Evolutionary conservation across 2,797 vertebrate species (phyloP), one percentile per base, ranked within the genome.

Genomic region (Tokudaia tokunoshimensis): DNA sequence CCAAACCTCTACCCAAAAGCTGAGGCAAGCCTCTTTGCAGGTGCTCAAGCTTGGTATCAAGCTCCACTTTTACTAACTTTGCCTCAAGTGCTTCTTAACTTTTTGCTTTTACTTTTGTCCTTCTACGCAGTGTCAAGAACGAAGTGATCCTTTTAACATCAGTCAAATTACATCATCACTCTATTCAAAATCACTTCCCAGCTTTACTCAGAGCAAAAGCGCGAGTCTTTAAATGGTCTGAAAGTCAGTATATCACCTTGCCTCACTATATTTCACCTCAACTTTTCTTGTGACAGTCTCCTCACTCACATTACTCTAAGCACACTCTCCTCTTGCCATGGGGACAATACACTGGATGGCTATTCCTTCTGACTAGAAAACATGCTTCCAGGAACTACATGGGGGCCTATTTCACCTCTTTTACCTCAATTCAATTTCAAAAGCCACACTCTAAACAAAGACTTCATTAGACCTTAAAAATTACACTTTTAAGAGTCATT

Each of bases 111-210:
- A 74, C n/a, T 17, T 26, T 89, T 61, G 9, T 6, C 52, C 34
- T 89, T 91, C 24, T 84, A 86, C 2, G 67, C 12, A 76, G 86
- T 95, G 55, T 93, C 63, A 89, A 85, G 15, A 94, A 63, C 41
- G 22, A 67, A 50, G 34, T 26, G 34, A 87, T 37, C n/a, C 50
- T 55, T 81, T 72, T 57, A 86, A 52, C 20, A 15, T 37, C 2
- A 19, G 11, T 55, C n/a, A 72, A 37, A 57, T 57, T 57, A 74
- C 44, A 6, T 75, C 41, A 91, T 7, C 91, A 29, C 57, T 84
- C 75, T 95, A 80, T 76, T 93, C 63, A 92, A 87, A 95, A 87
- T 34, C 50, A 96, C 19, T 76, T 37, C 26, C 61, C 57, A 92
- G 20, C 78, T 87, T 92, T 50, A 89, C 47, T 93, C 24, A 63